A percentile compares a stretch with the other conserved stretches of the same genome.
Evolutionary conservation across 2,113 vertebrate genomes (phyloP).

Genomic region (Puffinus mauretanicus): DNA sequence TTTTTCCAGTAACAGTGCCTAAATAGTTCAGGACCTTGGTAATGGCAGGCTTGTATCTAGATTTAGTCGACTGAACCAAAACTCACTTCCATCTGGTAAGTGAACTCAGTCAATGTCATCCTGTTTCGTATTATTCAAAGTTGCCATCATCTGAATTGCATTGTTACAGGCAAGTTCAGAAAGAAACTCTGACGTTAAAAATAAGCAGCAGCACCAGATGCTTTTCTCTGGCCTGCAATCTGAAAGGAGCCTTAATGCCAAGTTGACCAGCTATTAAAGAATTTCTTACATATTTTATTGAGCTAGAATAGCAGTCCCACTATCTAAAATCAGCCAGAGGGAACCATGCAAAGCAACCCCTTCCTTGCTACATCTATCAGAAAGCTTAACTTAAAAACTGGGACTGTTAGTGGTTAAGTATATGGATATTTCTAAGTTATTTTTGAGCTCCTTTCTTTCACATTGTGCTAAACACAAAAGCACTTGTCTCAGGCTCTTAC

Average conservation of each 20-base stretch:
- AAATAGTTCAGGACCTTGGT: not conserved
- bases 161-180: not conserved
- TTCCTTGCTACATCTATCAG: not conserved
- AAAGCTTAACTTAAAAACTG: not conserved
- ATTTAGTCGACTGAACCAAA: no score
- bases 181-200: not conserved
- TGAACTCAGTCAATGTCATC: not conserved
- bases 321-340: not conserved
- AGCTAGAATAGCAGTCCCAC: not conserved
- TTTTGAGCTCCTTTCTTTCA: not conserved
- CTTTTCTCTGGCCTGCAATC: not conserved
- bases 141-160: not conserved
- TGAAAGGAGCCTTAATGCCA: not conserved
- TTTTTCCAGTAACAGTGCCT: not conserved
- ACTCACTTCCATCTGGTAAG: not conserved
- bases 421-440: not conserved
- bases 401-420: not conserved
- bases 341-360: not conserved
- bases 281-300: not conserved
- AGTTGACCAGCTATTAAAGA: not conserved
- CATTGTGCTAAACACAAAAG: not conserved
- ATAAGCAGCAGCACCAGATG: not conserved
- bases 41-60: not conserved
- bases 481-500: not conserved
- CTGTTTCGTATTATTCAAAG: not conserved